These are phyloP conservation scores for Griposia aprilina DNA, from an alignment of 2,888 invertebrate genomes.

Conservation along the genomic window DNA sequence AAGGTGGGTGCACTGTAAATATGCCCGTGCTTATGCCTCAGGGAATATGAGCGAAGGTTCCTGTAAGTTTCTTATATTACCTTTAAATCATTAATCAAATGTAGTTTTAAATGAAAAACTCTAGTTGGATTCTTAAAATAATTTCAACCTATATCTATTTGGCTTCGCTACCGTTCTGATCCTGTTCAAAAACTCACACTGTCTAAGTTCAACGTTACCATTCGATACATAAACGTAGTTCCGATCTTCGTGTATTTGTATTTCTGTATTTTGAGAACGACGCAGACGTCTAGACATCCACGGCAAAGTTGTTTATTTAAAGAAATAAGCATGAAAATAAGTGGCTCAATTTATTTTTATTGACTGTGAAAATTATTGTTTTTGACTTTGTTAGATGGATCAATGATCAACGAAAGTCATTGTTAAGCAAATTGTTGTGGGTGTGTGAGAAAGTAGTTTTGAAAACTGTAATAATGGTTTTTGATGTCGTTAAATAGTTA, in stretches of 20 bases:
- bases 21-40: no score
- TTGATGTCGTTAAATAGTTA: no score
- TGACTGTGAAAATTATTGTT: constrained; percentile 11
- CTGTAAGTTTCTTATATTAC: background rate
- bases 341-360: constrained; percentile 14
- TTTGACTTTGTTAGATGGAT: background rate
- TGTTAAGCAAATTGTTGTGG: background rate
- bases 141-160: background rate
- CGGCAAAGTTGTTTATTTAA: constrained; percentile 23
- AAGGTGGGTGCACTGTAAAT: no score
- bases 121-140: background rate
- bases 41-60: no score
- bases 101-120: background rate
- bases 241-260: constrained; percentile 19
- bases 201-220: constrained; percentile 12
- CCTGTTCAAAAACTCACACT: constrained; percentile 8
- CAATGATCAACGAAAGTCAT: constrained; percentile 1
- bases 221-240: constrained; percentile 32
- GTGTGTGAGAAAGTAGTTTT: background rate
- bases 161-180: background rate
- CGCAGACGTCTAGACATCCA: constrained; percentile 37
- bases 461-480: background rate
- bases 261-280: constrained; percentile 34
- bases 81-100: no score
- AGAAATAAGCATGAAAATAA: constrained; percentile 27